phyloP scores from a whole-genome alignment of 2,113 vertebrate genomes.

The Capreolus pygargus region DNA sequence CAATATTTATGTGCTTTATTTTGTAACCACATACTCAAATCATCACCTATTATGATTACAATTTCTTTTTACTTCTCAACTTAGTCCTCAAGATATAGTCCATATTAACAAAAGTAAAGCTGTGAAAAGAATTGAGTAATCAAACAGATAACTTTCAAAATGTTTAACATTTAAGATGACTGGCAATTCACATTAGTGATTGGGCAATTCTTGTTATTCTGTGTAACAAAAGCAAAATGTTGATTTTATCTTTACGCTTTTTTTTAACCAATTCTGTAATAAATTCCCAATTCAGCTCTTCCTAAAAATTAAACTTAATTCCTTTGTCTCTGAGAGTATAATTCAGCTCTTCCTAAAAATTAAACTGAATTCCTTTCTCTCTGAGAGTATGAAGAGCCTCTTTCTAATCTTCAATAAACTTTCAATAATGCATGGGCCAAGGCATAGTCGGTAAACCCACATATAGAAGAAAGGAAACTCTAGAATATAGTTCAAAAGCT shows the following conservation, averaged over 20 bases:
- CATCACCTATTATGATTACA: background rate
- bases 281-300: conserved; percentile 22
- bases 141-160: background rate
- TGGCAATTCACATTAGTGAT: background rate
- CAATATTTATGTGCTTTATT: background rate
- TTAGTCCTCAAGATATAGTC: conserved; percentile 14
- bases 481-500: background rate
- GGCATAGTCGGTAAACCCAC: background rate
- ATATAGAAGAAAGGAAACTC: background rate
- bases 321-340: background rate
- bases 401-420: conserved; percentile 28
- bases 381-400: background rate
- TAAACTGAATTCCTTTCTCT: conserved; percentile 21
- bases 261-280: background rate
- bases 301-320: conserved; percentile 23
- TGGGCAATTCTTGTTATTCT: background rate
- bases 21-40: background rate
- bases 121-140: background rate
- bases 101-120: background rate
- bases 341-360: conserved; percentile 14
- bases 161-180: background rate
- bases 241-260: background rate
- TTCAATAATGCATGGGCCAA: conserved; percentile 36
- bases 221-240: background rate
- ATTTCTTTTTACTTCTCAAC: background rate